These are phyloP conservation scores for Chamaea fasciata DNA, from an alignment of 2,113 vertebrate genomes.

Conservation along the genomic window DNA sequence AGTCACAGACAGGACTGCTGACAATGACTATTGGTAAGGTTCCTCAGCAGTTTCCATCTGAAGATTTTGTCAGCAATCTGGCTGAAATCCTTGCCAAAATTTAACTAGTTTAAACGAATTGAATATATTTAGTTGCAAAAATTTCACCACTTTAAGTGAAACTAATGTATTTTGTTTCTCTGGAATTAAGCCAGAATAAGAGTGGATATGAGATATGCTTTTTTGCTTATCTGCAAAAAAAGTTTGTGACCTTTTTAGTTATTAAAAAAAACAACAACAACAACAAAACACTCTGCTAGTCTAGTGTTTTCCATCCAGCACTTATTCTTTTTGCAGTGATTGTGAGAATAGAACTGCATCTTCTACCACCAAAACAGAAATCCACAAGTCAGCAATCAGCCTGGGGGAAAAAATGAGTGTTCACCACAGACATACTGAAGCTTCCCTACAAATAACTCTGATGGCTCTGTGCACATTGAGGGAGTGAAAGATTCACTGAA, in stretches of 20 bases:
- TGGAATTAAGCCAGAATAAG: background rate
- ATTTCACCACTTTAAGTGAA: background rate
- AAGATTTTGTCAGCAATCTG: background rate
- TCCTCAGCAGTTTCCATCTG: background rate
- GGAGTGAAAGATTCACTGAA: background rate
- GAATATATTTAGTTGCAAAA: background rate
- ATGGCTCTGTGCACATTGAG: background rate
- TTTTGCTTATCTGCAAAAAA: background rate
- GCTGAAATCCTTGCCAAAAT: background rate
- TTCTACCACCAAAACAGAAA: background rate
- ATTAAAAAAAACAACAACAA: background rate
- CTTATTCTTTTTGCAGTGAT: background rate
- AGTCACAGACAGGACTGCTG: background rate
- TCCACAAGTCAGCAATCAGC: background rate
- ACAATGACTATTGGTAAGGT: background rate
- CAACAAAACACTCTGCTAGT: background rate
- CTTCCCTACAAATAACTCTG: slow-evolving; percentile 1
- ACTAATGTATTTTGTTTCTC: background rate
- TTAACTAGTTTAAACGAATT: background rate
- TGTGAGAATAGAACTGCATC: background rate
- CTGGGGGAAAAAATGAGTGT: background rate
- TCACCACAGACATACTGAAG: background rate
- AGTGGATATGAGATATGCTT: fast-evolving
- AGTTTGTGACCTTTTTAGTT: background rate
- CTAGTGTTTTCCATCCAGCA: background rate